Evolutionary conservation across 2,797 vertebrate species (phyloP), one percentile per base, ranked within the genome.

Genomic region (Pempheris klunzingeri): DNA sequence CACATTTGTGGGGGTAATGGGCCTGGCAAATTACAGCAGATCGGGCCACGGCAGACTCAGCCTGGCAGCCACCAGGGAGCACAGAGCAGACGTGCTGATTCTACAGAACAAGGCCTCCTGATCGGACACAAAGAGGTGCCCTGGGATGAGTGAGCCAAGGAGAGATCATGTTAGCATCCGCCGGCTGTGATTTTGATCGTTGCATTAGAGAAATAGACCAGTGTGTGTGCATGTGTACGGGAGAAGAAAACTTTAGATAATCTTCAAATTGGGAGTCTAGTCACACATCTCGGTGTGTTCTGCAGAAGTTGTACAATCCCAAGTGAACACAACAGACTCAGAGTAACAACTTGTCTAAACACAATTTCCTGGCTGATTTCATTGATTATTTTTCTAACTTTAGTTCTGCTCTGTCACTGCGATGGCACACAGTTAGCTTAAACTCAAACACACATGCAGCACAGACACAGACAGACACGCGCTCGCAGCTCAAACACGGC

Each of bases 1-100:
- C 86, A 77, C 86, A 88, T 88, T 91, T 89, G 88, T 85, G 78
- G 86, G 87, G 89, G 84, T 89, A 92, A 93, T 90, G 83, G 92
- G 78, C 80, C 88, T 77, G 84, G 90, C 79, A 92, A 90, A 91
- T 93, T 85, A 87, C 85, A 82, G 86, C 86, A 83, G 86, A 89
- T 81, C 68, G 64, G 73, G 79, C 75, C 80, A 77, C 87, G 73
- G 80, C 82, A 71, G 78, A 79, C 81, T 84, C 66, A 78, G 81
- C 57, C 79, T 49, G 34, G 82, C 53, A 75, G 71, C 74, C 81
- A 70, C 81, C 79, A 46, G 88, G 80, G 87, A 88, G 64, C 80
- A 46, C 34, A 10, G 18, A 75, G 80, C 84, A 80, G 85, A 82
- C 78, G 65, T 71, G 81, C 73, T 74, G 84, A 85, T 86, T 87